These are phyloP conservation scores for Exocentrus adspersus DNA, from an alignment of 2,888 invertebrate species.

Conservation along the genomic window DNA sequence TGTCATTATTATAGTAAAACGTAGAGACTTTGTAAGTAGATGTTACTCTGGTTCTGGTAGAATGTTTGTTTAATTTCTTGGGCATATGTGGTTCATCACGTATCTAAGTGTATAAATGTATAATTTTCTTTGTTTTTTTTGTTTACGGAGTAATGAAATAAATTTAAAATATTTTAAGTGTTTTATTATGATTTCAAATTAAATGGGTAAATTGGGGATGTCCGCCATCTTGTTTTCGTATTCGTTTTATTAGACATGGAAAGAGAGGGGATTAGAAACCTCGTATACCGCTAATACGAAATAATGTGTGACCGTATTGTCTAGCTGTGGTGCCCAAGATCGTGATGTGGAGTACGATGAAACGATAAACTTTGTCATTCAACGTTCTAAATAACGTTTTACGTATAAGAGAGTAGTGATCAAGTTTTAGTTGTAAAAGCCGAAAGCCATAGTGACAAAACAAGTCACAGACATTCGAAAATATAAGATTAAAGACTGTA, in stretches of 20 bases:
- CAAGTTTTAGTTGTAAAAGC: not conserved
- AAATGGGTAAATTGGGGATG: no score
- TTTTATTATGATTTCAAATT: no score
- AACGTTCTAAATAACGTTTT: not conserved
- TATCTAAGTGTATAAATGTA: not conserved
- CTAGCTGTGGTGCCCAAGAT: no score
- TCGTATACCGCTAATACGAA: no score
- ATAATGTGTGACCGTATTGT: no score
- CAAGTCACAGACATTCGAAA: not conserved
- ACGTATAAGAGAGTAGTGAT: not conserved
- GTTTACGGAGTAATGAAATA: conserved; percentile 5
- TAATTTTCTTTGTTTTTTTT: conserved; percentile 8
- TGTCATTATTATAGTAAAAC: not conserved
- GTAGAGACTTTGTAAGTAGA: not conserved
- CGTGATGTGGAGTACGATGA: no score
- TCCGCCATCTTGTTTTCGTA: no score
- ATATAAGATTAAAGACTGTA: not conserved
- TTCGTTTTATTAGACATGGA: not conserved
- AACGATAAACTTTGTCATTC: not conserved
- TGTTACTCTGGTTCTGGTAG: not conserved
- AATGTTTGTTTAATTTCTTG: not conserved
- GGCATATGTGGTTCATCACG: not conserved
- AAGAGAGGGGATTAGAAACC: not conserved
- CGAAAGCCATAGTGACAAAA: not conserved
- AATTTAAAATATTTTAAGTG: not conserved